A percentile compares a stretch with the other conserved stretches of the same genome.
Evolutionary conservation across 2,113 vertebrate species (phyloP).

Genomic region (Ceratotherium simum): DNA sequence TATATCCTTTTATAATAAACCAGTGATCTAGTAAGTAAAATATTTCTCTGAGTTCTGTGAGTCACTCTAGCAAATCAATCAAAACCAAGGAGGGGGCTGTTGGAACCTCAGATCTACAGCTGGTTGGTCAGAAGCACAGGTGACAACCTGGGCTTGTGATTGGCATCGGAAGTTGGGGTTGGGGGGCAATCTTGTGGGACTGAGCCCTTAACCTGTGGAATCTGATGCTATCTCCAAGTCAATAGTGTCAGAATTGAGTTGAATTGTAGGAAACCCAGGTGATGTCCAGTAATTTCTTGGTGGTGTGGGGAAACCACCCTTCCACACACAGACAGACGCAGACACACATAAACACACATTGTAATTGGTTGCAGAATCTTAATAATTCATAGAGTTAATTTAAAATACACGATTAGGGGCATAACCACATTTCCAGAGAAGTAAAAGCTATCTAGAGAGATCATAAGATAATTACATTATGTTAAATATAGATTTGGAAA

Average conservation of each 20-base stretch:
- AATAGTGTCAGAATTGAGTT: not conserved
- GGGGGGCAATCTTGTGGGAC: not conserved
- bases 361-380: not conserved
- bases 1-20: not conserved
- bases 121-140: not conserved
- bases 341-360: not conserved
- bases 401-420: not conserved
- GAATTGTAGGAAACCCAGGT: not conserved
- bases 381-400: not conserved
- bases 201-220: not conserved
- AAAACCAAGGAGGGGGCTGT: not conserved
- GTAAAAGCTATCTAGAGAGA: not conserved
- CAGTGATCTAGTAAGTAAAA: not conserved
- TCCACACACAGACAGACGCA: too few relatives aligned
- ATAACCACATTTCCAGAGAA: not conserved
- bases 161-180: not conserved
- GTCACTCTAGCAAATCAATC: not conserved
- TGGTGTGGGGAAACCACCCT: not conserved
- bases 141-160: not conserved
- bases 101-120: not conserved
- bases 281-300: not conserved
- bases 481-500: not conserved
- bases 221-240: not conserved
- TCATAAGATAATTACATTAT: not conserved
- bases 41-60: not conserved